Evolutionary conservation across 30 jellyfish, hydroid and myxozoan species (phyloP).

Genomic region (Hydractinia symbiolongicarpus): DNA sequence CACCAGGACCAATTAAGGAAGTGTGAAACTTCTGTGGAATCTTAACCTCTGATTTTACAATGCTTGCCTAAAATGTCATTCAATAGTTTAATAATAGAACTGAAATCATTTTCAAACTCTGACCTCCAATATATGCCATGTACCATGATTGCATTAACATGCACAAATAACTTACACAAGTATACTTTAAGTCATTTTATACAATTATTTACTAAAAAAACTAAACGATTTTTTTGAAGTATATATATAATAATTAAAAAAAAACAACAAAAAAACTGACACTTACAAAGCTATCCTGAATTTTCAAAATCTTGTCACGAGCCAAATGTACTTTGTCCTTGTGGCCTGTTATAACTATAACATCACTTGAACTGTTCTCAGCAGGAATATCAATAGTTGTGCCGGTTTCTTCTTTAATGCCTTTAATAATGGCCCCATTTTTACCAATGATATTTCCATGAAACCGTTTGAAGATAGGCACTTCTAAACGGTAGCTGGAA

Average conservation of each 20-base stretch:
- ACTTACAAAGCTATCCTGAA: slow-evolving; percentile 73
- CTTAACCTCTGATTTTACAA: slow-evolving; percentile 55
- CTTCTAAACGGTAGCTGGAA: slow-evolving; percentile 65
- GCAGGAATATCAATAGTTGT: slow-evolving; percentile 74
- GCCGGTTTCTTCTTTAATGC: slow-evolving; percentile 84
- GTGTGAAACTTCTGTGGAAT: slow-evolving; percentile 82
- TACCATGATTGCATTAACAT: too few species aligned
- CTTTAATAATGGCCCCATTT: slow-evolving; percentile 75
- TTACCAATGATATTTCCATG: slow-evolving; percentile 88
- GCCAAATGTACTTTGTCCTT: slow-evolving; percentile 81
- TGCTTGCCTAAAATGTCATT: slow-evolving; percentile 53
- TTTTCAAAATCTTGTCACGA: slow-evolving; percentile 64
- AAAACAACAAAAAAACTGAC: background rate
- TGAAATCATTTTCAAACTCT: too few species aligned
- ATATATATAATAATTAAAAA: background rate
- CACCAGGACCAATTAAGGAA: slow-evolving; percentile 88
- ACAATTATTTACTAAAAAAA: background rate
- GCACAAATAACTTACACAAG: too few species aligned
- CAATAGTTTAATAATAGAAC: too few species aligned
- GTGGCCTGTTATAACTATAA: slow-evolving; percentile 74
- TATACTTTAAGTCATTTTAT: too few species aligned
- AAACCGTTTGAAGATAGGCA: slow-evolving; percentile 85
- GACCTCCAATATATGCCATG: too few species aligned
- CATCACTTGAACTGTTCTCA: slow-evolving; percentile 82
- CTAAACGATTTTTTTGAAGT: background rate